These are phyloP conservation scores for Danio choprae DNA, from an alignment of 2,797 vertebrate genomes.

Conservation along the genomic window DNA sequence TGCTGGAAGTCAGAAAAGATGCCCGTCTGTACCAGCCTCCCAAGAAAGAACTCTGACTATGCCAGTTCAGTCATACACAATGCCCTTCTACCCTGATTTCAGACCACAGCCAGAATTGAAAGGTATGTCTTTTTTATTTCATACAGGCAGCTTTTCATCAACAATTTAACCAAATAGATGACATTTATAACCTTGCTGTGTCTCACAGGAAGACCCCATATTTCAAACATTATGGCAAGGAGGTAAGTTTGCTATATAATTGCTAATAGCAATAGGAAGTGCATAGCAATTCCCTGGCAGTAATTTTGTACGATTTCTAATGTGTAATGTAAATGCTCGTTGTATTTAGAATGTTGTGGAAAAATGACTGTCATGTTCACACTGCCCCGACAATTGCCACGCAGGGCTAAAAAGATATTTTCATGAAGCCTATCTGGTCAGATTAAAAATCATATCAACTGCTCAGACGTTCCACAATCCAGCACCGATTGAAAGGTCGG, in stretches of 20 bases:
- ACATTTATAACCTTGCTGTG: neutral
- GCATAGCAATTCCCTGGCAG: no score
- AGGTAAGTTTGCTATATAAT: conserved; percentile 37
- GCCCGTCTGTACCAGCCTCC: conserved; percentile 38
- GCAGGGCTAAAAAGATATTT: no score
- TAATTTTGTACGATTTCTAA: no score
- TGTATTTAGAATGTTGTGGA: no score
- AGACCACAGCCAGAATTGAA: conserved; percentile 30
- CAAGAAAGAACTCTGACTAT: conserved; percentile 16
- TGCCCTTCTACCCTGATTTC: conserved; percentile 46
- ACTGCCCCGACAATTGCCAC: no score
- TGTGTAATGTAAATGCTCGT: no score
- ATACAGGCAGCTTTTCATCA: neutral
- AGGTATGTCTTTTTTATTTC: conserved; percentile 35
- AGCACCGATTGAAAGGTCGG: no score
- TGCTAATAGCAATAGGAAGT: no score
- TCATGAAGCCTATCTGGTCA: no score
- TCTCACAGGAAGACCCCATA: conserved; percentile 32
- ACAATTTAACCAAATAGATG: neutral
- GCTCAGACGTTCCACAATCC: no score
- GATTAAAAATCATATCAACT: no score
- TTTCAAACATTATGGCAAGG: conserved; percentile 42
- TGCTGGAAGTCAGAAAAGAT: conserved; percentile 42
- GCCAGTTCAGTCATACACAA: conserved; percentile 57
- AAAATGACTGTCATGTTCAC: no score